These are phyloP conservation scores for Eledona agricola DNA, from an alignment of 2,888 invertebrate species.

Conservation along the genomic window DNA sequence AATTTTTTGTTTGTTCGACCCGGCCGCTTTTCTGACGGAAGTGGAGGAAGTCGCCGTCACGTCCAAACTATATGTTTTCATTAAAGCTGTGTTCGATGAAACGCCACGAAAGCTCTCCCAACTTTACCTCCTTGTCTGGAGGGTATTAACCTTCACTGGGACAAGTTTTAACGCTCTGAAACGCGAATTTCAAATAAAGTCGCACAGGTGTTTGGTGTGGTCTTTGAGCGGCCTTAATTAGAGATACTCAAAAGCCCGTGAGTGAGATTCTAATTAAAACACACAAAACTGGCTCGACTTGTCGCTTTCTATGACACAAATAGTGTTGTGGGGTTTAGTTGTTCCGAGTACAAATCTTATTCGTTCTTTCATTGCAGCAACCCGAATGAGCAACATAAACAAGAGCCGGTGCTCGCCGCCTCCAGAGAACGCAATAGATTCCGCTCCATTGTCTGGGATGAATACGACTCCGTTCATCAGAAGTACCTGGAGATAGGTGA, in stretches of 20 bases:
- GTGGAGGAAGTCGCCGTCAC: too few species aligned
- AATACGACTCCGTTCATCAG: conserved; percentile 91
- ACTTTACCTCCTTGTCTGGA: too few species aligned
- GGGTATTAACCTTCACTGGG: too few species aligned
- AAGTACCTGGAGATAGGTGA: conserved; percentile 93
- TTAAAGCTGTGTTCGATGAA: conserved; percentile 7
- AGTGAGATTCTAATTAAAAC: conserved; percentile 36
- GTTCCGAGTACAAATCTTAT: conserved; percentile 13
- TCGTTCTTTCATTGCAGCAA: conserved; percentile 68
- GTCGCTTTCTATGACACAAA: conserved; percentile 29
- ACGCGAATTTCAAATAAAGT: too few species aligned
- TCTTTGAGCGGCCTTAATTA: too few species aligned
- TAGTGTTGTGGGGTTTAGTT: conserved; percentile 37
- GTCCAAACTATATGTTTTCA: conserved; percentile 12
- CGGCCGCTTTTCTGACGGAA: too few species aligned
- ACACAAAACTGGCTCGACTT: conserved; percentile 15
- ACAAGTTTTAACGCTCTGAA: too few species aligned
- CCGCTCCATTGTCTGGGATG: conserved; percentile 87
- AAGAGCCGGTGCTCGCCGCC: conserved; percentile 78
- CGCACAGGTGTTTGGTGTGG: too few species aligned
- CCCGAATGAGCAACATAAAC: conserved; percentile 84
- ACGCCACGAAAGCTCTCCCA: neutral
- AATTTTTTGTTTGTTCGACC: too few species aligned
- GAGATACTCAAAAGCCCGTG: conserved; percentile 16
- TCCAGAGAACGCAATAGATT: conserved; percentile 87